Conservation (phyloP, 2,797 vertebrate genomes). For the Dendrocincla tyrannina region DNA sequence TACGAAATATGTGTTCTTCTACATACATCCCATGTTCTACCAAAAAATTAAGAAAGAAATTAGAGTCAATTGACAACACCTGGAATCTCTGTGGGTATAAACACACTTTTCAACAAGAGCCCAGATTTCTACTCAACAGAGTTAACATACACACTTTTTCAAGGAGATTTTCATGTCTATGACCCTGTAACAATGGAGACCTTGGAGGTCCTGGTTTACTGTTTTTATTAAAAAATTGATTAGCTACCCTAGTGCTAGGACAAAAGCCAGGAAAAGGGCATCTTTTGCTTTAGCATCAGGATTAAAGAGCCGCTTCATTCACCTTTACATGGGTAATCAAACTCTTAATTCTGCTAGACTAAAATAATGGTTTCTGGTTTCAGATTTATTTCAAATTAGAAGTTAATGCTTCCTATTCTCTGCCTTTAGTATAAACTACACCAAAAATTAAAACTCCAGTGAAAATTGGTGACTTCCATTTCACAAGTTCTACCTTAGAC, state of each 20-base stretch:
- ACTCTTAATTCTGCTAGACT: neutral
- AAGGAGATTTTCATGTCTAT: neutral
- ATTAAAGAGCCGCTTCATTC: neutral
- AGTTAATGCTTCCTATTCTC: neutral
- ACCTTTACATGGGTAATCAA: neutral
- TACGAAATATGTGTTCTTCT: neutral
- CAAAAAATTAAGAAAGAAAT: neutral
- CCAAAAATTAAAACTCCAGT: neutral
- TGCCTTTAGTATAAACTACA: neutral
- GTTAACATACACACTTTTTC: neutral
- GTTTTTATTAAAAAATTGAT: neutral
- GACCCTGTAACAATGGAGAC: neutral
- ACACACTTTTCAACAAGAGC: neutral
- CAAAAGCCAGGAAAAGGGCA: neutral
- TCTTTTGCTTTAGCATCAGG: neutral
- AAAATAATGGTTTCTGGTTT: slow-evolving; percentile 22
- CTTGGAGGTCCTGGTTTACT: neutral
- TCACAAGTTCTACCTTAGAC: neutral
- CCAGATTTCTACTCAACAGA: neutral
- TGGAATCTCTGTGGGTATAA: neutral
- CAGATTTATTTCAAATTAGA: neutral
- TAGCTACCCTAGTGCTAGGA: neutral
- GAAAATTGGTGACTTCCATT: neutral
- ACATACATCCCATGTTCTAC: neutral
- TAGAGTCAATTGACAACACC: neutral